Evolutionary conservation across 2,797 vertebrate genomes (phyloP).

Genomic region (Arrhamphus sclerolepis): DNA sequence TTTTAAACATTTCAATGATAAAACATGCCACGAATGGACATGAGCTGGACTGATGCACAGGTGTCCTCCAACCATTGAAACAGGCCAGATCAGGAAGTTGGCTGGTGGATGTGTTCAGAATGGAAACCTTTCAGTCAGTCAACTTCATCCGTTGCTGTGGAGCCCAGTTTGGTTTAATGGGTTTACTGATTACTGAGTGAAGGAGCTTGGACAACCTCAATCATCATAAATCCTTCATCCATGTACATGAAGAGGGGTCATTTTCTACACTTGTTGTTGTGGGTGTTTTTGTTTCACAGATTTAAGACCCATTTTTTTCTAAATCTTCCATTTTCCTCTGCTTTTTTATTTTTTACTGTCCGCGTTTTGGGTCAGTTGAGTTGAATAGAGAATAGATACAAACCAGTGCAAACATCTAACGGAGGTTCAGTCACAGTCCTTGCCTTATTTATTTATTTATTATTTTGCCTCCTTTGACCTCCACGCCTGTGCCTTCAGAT

Average conservation of each 20-base stretch:
- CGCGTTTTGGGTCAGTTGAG: background rate
- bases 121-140: conserved; percentile 48
- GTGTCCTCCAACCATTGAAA: conserved; percentile 52
- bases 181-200: conserved; percentile 26
- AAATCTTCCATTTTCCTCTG: background rate
- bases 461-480: conserved; percentile 12
- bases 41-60: conserved; percentile 27
- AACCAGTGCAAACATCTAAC: conserved; percentile 47
- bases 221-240: conserved; percentile 17
- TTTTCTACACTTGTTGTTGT: background rate
- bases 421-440: conserved; percentile 11
- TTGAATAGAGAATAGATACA: conserved; percentile 11
- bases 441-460: too few relatives aligned
- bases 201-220: conserved; percentile 4
- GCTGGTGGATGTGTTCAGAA: conserved; percentile 17
- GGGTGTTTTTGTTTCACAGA: background rate
- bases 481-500: conserved; percentile 55
- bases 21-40: conserved; percentile 19
- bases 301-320: background rate
- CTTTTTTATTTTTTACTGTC: background rate
- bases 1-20: conserved; percentile 43
- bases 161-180: conserved; percentile 38
- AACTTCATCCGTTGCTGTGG: conserved; percentile 26
- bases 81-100: conserved; percentile 21
- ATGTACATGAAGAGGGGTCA: background rate